Evolutionary conservation across 2,888 invertebrate genomes (phyloP).

Genomic region (Cremastinae sp.): DNA sequence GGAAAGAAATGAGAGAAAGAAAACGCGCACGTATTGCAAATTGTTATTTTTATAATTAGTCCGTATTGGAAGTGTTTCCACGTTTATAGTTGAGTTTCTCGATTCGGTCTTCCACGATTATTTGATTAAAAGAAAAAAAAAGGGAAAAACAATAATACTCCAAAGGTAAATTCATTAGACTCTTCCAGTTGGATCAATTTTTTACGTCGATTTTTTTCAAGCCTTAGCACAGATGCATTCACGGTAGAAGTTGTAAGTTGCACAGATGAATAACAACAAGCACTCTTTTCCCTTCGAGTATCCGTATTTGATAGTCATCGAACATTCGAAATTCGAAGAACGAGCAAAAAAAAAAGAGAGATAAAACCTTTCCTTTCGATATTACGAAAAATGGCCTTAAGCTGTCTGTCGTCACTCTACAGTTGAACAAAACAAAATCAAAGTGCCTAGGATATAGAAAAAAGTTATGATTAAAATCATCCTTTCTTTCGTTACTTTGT

Average conservation of each 20-base stretch:
- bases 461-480: slow-evolving; percentile 40
- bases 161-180: slow-evolving; percentile 32
- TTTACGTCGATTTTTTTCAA: not conserved
- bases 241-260: slow-evolving; percentile 51
- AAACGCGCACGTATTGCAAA: slow-evolving; percentile 38
- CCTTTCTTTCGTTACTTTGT: slow-evolving; percentile 22
- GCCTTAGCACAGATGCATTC: slow-evolving; percentile 35
- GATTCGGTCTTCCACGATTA: slow-evolving; percentile 54
- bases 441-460: slow-evolving; percentile 61
- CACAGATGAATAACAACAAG: slow-evolving; percentile 37
- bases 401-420: slow-evolving; percentile 43
- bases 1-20: not conserved
- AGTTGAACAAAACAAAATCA: slow-evolving; percentile 46
- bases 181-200: slow-evolving; percentile 49
- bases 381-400: slow-evolving; percentile 54
- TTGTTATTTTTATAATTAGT: slow-evolving; percentile 52
- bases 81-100: slow-evolving; percentile 46
- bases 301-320: slow-evolving; percentile 53
- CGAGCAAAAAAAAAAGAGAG: not conserved
- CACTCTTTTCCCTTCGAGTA: slow-evolving; percentile 45
- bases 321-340: slow-evolving; percentile 20
- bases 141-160: not conserved
- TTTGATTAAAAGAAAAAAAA: slow-evolving; percentile 3
- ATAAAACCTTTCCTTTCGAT: slow-evolving; percentile 28
- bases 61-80: slow-evolving; percentile 32